Percentiles rank a stretch among this genome's conserved stretches.
These are phyloP conservation scores for Wiebesia pumilae DNA, from an alignment of 1,140 invertebrate genomes.

Conservation along the genomic window DNA sequence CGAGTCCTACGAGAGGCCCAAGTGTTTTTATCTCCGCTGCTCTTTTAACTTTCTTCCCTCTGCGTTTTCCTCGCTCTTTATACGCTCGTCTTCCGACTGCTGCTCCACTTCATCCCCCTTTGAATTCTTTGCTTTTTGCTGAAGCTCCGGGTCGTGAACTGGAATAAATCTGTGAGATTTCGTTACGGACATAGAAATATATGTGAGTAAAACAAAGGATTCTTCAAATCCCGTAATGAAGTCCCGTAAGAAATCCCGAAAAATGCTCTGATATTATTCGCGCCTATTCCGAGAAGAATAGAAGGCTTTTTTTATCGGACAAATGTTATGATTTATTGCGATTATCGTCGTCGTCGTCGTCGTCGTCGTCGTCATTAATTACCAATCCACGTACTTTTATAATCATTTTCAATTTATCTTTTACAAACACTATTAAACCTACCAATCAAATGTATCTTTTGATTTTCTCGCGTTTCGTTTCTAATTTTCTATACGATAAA, in stretches of 20 bases:
- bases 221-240: neutral
- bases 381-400: too few relatives aligned
- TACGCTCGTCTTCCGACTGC: neutral
- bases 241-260: too few relatives aligned
- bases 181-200: slow-evolving; percentile 9
- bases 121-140: slow-evolving; percentile 21
- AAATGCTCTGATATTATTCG: neutral
- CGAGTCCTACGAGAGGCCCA: slow-evolving; percentile 24
- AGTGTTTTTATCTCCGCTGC: slow-evolving; percentile 36
- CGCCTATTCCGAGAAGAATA: neutral
- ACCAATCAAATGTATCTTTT: too few relatives aligned
- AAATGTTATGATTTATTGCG: neutral
- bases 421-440: too few relatives aligned
- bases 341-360: neutral
- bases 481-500: too few relatives aligned
- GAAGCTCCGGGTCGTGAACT: neutral
- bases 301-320: neutral
- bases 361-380: too few relatives aligned
- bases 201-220: slow-evolving; percentile 13
- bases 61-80: slow-evolving; percentile 2
- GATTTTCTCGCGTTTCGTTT: too few relatives aligned
- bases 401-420: too few relatives aligned
- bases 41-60: neutral
- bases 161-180: slow-evolving; percentile 33
- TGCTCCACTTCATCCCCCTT: slow-evolving; percentile 25